Conservation (phyloP, 1,140 invertebrate genomes). For the Lepidurus apus region DNA sequence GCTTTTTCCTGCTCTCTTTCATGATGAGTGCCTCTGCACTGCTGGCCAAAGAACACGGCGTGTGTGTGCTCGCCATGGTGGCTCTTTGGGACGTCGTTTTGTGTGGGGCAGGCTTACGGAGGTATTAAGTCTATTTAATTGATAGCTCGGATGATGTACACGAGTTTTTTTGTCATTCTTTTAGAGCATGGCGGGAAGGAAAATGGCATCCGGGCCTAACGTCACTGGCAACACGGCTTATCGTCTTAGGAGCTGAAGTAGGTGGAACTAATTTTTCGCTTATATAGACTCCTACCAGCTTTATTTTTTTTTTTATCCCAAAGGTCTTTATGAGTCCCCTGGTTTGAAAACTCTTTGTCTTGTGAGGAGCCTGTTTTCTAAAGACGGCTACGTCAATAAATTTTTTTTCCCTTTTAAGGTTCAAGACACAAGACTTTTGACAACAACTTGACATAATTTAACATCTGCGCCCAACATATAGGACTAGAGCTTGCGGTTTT, state of each 20-base stretch:
- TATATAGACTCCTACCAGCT: background rate
- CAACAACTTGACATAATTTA: too few relatives aligned
- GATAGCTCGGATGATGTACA: background rate
- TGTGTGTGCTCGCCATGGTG: conserved; percentile 27
- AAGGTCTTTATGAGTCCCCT: too few relatives aligned
- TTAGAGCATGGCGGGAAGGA: conserved; percentile 6
- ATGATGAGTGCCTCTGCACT: conserved; percentile 25
- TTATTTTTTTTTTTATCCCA: too few relatives aligned
- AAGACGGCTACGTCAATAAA: too few relatives aligned
- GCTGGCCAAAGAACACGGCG: conserved; percentile 33
- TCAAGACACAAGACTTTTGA: too few relatives aligned
- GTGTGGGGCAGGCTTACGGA: background rate
- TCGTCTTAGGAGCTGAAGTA: conserved; percentile 13
- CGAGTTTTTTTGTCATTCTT: background rate
- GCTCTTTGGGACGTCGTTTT: conserved; percentile 29
- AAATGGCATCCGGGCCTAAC: background rate
- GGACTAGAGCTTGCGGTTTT: too few relatives aligned
- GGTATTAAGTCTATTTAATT: conserved; percentile 19
- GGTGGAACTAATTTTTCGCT: background rate
- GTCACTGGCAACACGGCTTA: background rate
- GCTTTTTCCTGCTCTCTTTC: conserved; percentile 8
- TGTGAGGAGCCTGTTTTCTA: too few relatives aligned
- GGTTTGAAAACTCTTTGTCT: too few relatives aligned
- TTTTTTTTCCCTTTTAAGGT: too few relatives aligned
- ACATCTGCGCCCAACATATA: too few relatives aligned